Evolutionary conservation across 2,113 vertebrate genomes (phyloP), one percentile per base, ranked within the genome.

Genomic region (Pseudopipra pipra): DNA sequence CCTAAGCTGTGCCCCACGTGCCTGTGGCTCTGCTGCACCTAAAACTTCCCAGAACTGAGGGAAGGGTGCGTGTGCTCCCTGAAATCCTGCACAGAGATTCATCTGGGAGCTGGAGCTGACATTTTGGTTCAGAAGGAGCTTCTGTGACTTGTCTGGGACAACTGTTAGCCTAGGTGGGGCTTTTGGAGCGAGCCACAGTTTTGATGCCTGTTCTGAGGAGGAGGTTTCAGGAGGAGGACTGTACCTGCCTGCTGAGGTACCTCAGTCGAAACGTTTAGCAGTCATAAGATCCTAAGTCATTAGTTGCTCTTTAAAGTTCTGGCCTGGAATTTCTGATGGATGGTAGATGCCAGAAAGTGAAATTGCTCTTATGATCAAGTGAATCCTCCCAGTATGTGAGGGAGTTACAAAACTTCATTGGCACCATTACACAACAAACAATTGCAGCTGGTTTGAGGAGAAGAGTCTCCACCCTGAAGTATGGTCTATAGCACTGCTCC

Each of bases 261-360:
- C 55, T 96, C 72, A 47, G 11, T 43, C 23, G 25, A 41, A 52
- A 23, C 21, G 11, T 70, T 49, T 39, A 27, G 63, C 63, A 77
- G 83, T 76, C 90, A 90, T 51, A 88, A 93, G 83, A 84, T 83
- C 90, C 78, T n/a, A 76, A 54, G 83, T 92, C 67, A 84, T 85
- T 27, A 6, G 67, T 5, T 94, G 49, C 37, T 88, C 89, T 83
- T 92, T 92, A 92, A 86, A 93, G 82, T 51, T 62, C 88, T 94
- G 94, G 79, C 72, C 90, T 94, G 92, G 90, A 95, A 92, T 97
- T 92, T 90, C 75, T 84, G 72, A 51, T 88, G 65, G 70, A 19
- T 78, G 33, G 55, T 59, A 78, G 79, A 46, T 90, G 88, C 70
- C 88, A 70, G 83, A 97, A 97, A 97, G 96, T 96, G 96, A 97